phyloP scores from a whole-genome alignment of 53 echinoderm and acorn worm genomes.

The Stichopus horrens region DNA sequence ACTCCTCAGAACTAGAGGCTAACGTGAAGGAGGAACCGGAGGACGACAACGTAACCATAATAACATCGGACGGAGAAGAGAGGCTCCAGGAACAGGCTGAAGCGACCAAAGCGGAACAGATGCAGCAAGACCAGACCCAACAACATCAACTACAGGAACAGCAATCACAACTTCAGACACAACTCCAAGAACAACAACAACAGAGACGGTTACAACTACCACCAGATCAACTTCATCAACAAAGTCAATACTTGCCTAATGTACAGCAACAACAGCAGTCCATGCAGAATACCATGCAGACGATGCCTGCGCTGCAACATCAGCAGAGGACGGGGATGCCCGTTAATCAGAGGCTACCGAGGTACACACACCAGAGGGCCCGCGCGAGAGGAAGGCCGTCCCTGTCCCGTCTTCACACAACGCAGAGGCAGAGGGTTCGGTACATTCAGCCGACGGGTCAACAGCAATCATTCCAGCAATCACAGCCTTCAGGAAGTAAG shows the following conservation, averaged over 20 bases:
- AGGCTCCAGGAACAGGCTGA: background rate
- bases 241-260: constrained; percentile 27
- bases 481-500: constrained; percentile 15
- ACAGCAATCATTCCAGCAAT: constrained; percentile 28
- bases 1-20: constrained; percentile 14
- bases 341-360: constrained; percentile 17
- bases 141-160: constrained; percentile 9
- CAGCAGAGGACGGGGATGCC: background rate
- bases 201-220: constrained; percentile 13
- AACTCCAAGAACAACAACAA: constrained; percentile 25
- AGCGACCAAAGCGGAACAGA: background rate
- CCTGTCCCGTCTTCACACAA: background rate
- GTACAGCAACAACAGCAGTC: background rate
- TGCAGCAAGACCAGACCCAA: background rate
- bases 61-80: constrained; percentile 18
- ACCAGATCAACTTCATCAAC: background rate
- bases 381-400: constrained; percentile 10
- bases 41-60: background rate
- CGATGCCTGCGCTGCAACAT: background rate
- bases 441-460: constrained; percentile 1
- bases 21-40: constrained; percentile 28
- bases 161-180: constrained; percentile 1
- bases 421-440: constrained; percentile 26
- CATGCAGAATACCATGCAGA: background rate
- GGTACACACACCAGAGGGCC: constrained; percentile 11